Base-by-base conservation (phyloP, 2,888 invertebrate genomes). In the Phania funesta region DNA sequence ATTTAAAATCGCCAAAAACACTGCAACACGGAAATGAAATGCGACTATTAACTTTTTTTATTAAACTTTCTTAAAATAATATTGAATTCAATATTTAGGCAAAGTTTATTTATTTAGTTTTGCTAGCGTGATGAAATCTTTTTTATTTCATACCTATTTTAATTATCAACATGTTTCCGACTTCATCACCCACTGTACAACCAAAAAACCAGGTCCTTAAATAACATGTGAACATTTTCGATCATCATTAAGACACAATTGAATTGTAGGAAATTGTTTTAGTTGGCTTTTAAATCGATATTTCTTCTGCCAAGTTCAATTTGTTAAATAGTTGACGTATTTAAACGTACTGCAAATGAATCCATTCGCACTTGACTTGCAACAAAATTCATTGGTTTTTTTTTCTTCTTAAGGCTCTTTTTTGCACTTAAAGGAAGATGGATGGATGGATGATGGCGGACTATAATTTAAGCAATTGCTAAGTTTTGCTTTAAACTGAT, bases 181-280 rank as follows among this genome's bases (percentile, higher is more conserved):
- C n/a, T n/a, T n/a, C n/a, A n/a, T n/a, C n/a, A n/a, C n/a, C n/a
- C n/a, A n/a, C n/a, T 68, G 52, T 50, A 38, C 26, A 35, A 80
- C 60, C 73, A 38, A 75, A 77, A n/a, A 76, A 80, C 78, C 83
- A 86, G 87, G 87, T 88, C 88, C 88, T 88, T 88, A 87, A 86
- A 84, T 85, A 84, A 86, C 85, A 88, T 88, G 88, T 87, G 86
- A 88, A 87, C 86, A 87, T 87, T 87, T 87, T 74, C 24, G 74
- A 52, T 78, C 67, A 62, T 62, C 52, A 67, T 65, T 54, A 48
- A 60, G 68, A 85, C 54, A 22, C 74, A 82, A 82, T 74, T 82
- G 77, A 78, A 82, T 78, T 78, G 82, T 78, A 74, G 38, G 46
- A 54, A 70, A 52, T 87, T 86, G 71, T 87, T 86, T 50, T 16